Evolutionary conservation across 2,113 vertebrate species (phyloP).

Genomic region (Ceuthmochares aereus): DNA sequence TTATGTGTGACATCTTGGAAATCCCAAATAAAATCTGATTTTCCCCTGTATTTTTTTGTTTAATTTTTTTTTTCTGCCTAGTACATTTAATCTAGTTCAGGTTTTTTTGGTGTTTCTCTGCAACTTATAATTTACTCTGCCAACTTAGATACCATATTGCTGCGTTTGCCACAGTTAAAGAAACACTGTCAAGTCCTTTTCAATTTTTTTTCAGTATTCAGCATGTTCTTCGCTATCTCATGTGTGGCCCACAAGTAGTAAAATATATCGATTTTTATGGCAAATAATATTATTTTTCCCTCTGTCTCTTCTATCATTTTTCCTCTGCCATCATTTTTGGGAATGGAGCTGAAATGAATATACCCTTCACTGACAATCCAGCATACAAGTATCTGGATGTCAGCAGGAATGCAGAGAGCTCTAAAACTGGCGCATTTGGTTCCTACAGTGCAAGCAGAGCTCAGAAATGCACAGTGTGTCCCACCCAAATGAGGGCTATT

Average conservation of each 20-base stretch:
- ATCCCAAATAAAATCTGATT: not conserved
- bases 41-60: not conserved
- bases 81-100: conserved; percentile 9
- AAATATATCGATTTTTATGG: not conserved
- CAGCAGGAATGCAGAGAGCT: conserved; percentile 43
- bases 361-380: not conserved
- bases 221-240: not conserved
- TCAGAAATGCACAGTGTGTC: not conserved
- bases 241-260: not conserved
- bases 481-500: conserved; percentile 2
- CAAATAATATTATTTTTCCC: not conserved
- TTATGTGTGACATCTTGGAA: not conserved
- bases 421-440: conserved; percentile 52
- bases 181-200: not conserved
- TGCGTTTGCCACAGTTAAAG: conserved; percentile 16
- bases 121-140: conserved; percentile 27
- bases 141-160: conserved; percentile 7
- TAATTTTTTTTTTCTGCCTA: rapidly evolving
- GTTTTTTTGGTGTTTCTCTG: conserved; percentile 9
- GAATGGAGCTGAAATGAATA: conserved; percentile 9
- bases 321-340: not conserved
- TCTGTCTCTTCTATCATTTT: not conserved
- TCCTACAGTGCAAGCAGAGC: not conserved
- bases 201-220: not conserved
- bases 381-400: not conserved